Evolutionary conservation across 1,140 invertebrate species (phyloP), one percentile per base, ranked within the genome.

Genomic region (Hylyphantes graminicola): DNA sequence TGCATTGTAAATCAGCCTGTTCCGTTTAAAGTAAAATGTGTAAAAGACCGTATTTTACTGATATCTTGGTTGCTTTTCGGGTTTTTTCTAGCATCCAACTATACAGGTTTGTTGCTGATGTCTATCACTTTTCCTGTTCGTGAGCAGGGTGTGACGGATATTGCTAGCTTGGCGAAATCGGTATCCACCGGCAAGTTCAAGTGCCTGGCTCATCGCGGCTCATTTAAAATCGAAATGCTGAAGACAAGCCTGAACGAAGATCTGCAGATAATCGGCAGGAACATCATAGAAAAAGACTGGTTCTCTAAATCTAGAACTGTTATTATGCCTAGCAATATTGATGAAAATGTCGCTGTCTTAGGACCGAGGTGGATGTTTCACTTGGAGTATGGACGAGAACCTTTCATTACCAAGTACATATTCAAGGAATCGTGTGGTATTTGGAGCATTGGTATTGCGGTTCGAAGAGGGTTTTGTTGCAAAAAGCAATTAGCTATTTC

Each of bases 301-400:
- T 9, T 35, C 7, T 67, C 76, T 13, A n/a, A 15, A 12, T 13
- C n/a, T 21, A 53, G 35, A 21, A 21, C 61, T 9, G 51, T 78
- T 1, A 21, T n/a, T 7, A 11, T 64, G 5, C 76, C 76, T 6
- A 55, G 35, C 2, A 9, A 55, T 15, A 78, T 78, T 12, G 76
- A 65, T 7, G 50, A 67, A 13, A 48, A 17, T 7, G 48, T 64
- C 15, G 76, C 76, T 15, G 13, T 78, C 0, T 19, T 78, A 5
- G 76, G 76, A 0, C 50, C 76, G 9, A 78, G 61, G 17, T 67
- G n/a, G 15, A 55, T 67, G 12, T 78, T 64, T 35, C 61, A 35
- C 35, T 19, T 78, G 21, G 76, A 78, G 67, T 78, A 78, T 67
- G 76, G 76, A 1, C 61, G 54, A 19, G 10, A 51, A 54, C 76